Conservation (phyloP, 2,888 invertebrate species). For the Griposia aprilina region DNA sequence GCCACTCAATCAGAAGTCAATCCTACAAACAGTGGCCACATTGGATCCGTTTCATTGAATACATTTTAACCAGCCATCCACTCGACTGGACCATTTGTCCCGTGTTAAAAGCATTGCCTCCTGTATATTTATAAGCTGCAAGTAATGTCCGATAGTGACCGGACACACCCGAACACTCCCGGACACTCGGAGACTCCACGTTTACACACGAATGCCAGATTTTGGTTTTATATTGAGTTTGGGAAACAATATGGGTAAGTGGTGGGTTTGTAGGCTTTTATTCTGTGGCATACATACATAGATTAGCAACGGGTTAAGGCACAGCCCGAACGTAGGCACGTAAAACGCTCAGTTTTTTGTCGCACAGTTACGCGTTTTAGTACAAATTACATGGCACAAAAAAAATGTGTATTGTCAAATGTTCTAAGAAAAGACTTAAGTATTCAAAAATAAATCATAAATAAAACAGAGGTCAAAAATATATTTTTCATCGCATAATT, state of each 20-base stretch:
- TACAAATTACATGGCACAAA: too few relatives aligned
- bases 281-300: conserved; percentile 31
- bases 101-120: conserved; percentile 89
- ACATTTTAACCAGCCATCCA: conserved; percentile 85
- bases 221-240: conserved; percentile 57
- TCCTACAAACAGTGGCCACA: conserved; percentile 29
- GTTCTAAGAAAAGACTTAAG: too few relatives aligned
- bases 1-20: conserved; percentile 55
- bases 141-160: conserved; percentile 60
- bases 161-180: conserved; percentile 41
- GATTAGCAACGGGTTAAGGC: conserved; percentile 16
- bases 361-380: too few relatives aligned
- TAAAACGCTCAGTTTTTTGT: too few relatives aligned
- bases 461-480: too few relatives aligned
- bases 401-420: too few relatives aligned
- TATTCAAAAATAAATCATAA: too few relatives aligned
- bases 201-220: conserved; percentile 59
- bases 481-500: too few relatives aligned
- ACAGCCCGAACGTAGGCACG: too few relatives aligned
- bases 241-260: conserved; percentile 59
- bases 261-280: conserved; percentile 18
- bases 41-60: conserved; percentile 75
- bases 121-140: conserved; percentile 88
- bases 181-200: conserved; percentile 47
- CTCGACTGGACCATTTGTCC: conserved; percentile 80